Evolutionary conservation across 2,113 vertebrate genomes (phyloP).

Genomic region (Muscicapa adusta): DNA sequence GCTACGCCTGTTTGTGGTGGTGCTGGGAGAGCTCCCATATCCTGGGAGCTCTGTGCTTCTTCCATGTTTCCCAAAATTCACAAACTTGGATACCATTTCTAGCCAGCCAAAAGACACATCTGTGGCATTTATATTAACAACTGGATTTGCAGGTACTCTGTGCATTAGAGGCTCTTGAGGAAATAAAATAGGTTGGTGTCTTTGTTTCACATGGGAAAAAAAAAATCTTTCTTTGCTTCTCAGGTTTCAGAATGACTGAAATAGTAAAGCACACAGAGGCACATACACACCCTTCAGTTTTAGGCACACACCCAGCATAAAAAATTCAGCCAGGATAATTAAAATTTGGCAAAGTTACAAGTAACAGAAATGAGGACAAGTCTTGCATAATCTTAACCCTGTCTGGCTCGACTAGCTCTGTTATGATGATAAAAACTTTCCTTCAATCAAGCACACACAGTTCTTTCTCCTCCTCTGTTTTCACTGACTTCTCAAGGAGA

Average conservation of each 20-base stretch:
- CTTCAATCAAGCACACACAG: neutral
- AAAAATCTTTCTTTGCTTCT: neutral
- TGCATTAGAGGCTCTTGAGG: neutral
- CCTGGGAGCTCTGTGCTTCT: neutral
- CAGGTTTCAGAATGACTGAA: neutral
- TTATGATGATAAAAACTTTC: neutral
- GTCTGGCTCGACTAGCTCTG: neutral
- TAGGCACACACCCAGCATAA: neutral
- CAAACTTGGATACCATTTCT: neutral
- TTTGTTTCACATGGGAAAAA: neutral
- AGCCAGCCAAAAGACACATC: neutral
- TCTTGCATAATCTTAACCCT: conserved; percentile 25
- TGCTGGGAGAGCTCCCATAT: neutral
- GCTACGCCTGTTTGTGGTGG: neutral
- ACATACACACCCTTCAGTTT: neutral
- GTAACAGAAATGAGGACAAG: conserved; percentile 3
- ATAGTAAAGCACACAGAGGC: neutral
- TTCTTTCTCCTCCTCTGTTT: neutral
- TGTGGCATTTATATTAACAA: neutral
- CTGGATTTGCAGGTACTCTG: neutral
- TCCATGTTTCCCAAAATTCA: neutral
- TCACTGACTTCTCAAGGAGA: neutral
- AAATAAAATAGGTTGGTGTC: neutral
- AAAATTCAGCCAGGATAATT: conserved; percentile 2
- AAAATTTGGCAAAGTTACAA: conserved; percentile 4